Evolutionary conservation across 2,888 invertebrate species (phyloP), one percentile per base, ranked within the genome.

Genomic region (Drosophila robusta): DNA sequence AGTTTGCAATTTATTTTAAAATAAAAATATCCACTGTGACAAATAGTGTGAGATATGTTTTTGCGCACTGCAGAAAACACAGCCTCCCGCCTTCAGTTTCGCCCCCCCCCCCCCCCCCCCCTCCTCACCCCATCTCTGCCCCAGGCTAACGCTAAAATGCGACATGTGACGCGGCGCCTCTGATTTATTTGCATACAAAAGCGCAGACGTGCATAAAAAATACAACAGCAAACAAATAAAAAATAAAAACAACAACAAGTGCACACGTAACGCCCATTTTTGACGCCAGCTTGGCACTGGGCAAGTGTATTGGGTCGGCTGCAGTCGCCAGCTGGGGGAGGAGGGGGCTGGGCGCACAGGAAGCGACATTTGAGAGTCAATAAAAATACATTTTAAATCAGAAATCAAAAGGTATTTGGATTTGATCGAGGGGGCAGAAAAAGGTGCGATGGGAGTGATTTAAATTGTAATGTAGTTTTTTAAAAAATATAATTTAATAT

Each of bases 181-280:
- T 90, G 90, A 90, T 90, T 90, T 90, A 90, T 90, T 90, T 90
- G 87, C 89, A 79, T 89, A 82, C 87, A 87, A 90, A 88, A 88
- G 89, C 89, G 79, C 83, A 77, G 80, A 85, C 71, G 64, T 67
- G 75, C 71, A 75, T 61, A 72, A 75, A 66, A 66, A 75, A 65
- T 56, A 51, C 32, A 51, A 42, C 45, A 56, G 24, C 44, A 61
- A 47, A 47, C 74, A 38, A 24, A 78, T 61, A 54, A 66, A 70
- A 46, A 45, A 57, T 39, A 49, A 26, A 74, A 63, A 46, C 22
- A 54, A 61, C 51, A 66, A 70, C 63, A 72, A 79, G 38, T 70
- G 61, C 74, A 70, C 39, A 38, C 47, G 74, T 52, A 45, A 84
- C 87, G 86, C 89, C 87, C 89, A 70, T 73, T 82, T 89, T 79